Evolutionary conservation across 2,113 vertebrate genomes (phyloP), one percentile per base, ranked within the genome.

Genomic region (Clarias macrocephalus): DNA sequence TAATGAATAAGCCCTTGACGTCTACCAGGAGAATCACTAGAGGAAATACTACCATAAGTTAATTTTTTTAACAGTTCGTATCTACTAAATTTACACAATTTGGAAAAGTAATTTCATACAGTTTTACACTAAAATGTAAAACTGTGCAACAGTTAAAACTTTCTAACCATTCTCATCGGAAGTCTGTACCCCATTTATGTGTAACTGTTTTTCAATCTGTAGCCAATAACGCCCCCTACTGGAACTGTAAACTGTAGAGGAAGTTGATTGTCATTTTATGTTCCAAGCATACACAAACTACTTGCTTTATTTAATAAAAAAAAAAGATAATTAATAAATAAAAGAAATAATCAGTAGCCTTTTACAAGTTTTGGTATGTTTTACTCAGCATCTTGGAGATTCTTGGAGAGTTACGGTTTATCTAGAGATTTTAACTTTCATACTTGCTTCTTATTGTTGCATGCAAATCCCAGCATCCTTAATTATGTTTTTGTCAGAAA

Each of bases 1-100:
- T 3, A 86, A 70, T 77, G 59, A 68, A 33, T 30, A 56, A 88
- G 84, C 89, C 84, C 89, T 90, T 90, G 2, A 86, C 21, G 63
- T 88, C 18, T 52, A 87, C 19, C n/a, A 77, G 4, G 42, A 33
- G 1, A 59, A 33, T 7, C 25, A 57, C 25, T 25, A n/a, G 54
- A 57, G 76, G n/a, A 16, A 80, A 33, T 28, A 59, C 16, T 33
- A 18, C 56, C 18, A 9, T 59, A 23, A 33, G 77, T 59, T 79
- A 54, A 54, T 76, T 8, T 7, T 48, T 48, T 48, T 48, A 42
- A 15, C 3, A 76, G n/a, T 52, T 12, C 3, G 33, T 60, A 59
- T 80, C 28, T 60, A 23, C n/a, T 33, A 30, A 73, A 73, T 37
- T 37, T 21, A 72, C 33, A 21, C 18, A 19, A 10, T 21, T 37